Percentiles rank a stretch among this genome's conserved stretches.
phyloP scores from a whole-genome alignment of 2,888 invertebrate species.

The Fragum sueziense region DNA sequence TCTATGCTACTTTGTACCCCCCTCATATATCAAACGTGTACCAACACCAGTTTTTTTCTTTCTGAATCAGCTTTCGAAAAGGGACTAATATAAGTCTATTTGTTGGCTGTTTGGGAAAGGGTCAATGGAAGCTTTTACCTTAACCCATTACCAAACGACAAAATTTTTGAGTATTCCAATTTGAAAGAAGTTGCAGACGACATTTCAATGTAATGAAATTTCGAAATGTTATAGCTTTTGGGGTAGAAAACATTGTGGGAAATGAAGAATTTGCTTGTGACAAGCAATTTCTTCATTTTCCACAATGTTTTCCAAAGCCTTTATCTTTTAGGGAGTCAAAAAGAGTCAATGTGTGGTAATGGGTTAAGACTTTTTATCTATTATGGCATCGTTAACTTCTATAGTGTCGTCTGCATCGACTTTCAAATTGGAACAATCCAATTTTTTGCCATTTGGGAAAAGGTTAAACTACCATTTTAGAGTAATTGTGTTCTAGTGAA shows the following conservation, averaged over 20 bases:
- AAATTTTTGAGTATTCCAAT: neutral
- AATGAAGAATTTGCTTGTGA: neutral
- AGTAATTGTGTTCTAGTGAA: too few species aligned
- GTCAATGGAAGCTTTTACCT: neutral
- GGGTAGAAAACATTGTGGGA: neutral
- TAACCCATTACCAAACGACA: neutral
- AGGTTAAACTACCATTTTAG: too few species aligned
- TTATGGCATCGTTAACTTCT: too few species aligned
- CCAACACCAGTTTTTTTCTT: too few species aligned
- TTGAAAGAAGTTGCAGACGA: neutral
- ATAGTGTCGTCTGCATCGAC: too few species aligned
- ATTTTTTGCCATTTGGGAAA: too few species aligned
- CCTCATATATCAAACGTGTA: too few species aligned
- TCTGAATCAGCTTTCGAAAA: neutral
- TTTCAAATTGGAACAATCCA: too few species aligned
- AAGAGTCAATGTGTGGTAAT: too few species aligned
- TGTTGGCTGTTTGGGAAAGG: neutral
- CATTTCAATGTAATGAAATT: neutral
- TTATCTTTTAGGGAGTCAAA: too few species aligned
- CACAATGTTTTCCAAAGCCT: slow-evolving; percentile 6
- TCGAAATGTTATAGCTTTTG: neutral
- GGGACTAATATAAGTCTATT: neutral
- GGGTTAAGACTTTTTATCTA: too few species aligned
- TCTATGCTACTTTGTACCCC: too few species aligned
- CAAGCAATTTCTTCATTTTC: neutral